Percentiles rank a stretch among this genome's conserved stretches.
phyloP scores from a whole-genome alignment of 2,888 invertebrate genomes.

The Lithophane socia region DNA sequence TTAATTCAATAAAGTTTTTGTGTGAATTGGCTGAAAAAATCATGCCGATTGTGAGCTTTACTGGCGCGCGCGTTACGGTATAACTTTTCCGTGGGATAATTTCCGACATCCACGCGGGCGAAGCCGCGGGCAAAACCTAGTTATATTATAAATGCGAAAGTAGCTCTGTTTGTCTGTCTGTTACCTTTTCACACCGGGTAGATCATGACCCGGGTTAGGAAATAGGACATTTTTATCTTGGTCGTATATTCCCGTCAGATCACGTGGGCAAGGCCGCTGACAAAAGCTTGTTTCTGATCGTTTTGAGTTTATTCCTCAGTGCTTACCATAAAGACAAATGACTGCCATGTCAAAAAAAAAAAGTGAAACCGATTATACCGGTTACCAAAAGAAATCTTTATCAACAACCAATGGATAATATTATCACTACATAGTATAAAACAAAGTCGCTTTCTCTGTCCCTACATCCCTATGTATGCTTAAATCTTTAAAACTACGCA shows the following conservation, averaged over 20 bases:
- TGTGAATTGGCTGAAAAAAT: too few species aligned
- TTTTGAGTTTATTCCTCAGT: not conserved
- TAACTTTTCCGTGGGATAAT: too few species aligned
- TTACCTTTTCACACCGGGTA: not conserved
- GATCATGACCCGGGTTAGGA: not conserved
- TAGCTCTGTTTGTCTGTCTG: not conserved
- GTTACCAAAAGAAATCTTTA: conserved; percentile 17
- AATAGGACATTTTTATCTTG: not conserved
- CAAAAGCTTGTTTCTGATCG: not conserved
- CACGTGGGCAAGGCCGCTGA: not conserved
- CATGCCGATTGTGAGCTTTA: too few species aligned
- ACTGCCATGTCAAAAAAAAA: not conserved
- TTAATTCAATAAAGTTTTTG: too few species aligned
- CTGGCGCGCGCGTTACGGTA: too few species aligned
- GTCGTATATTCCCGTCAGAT: not conserved
- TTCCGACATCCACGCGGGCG: too few species aligned
- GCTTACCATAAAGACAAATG: not conserved
- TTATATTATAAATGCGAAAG: not conserved
- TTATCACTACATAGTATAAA: too few species aligned
- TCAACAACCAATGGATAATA: conserved; percentile 12
- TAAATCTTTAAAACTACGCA: too few species aligned
- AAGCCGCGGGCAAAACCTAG: too few species aligned
- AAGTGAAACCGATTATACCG: conserved; percentile 8
- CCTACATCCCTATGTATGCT: too few species aligned
- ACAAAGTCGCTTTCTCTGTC: too few species aligned